Evolutionary conservation across 2,888 invertebrate genomes (phyloP).

Genomic region (Coelopa pilipes): DNA sequence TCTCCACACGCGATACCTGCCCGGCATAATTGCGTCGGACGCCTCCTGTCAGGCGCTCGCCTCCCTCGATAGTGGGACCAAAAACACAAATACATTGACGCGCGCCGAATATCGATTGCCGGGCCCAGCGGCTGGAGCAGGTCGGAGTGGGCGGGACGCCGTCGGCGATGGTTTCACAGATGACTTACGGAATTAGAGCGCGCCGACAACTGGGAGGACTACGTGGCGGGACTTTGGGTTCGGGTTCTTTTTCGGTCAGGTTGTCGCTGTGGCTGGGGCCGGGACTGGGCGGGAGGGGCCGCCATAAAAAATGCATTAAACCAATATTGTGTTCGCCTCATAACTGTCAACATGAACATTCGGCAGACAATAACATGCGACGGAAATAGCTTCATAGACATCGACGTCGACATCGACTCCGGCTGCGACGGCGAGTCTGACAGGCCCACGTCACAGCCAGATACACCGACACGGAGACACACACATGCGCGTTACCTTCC

Average conservation of each 20-base stretch:
- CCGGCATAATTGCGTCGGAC: too few relatives aligned
- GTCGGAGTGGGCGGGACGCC: too few relatives aligned
- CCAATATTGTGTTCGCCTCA: constrained; percentile 41
- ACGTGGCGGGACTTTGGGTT: too few relatives aligned
- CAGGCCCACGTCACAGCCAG: not conserved
- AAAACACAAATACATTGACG: too few relatives aligned
- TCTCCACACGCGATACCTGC: too few relatives aligned
- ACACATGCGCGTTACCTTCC: constrained; percentile 36
- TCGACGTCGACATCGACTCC: not conserved
- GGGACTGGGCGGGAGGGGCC: not conserved
- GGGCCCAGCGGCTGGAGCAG: not conserved
- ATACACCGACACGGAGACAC: not conserved
- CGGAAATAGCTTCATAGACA: constrained; percentile 23
- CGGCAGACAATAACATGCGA: constrained; percentile 34
- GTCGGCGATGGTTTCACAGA: too few relatives aligned
- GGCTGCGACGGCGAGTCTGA: not conserved
- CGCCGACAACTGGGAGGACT: too few relatives aligned
- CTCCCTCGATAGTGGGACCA: too few relatives aligned
- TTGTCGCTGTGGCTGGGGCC: not conserved
- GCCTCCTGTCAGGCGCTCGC: too few relatives aligned
- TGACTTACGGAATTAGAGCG: too few relatives aligned
- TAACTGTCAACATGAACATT: constrained; percentile 40
- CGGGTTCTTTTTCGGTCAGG: too few relatives aligned
- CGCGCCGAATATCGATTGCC: too few relatives aligned
- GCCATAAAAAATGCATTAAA: constrained; percentile 18